Percentiles rank a stretch among this genome's conserved stretches.
Conservation (phyloP, 2,797 vertebrate species). For the Acanthurus leucopareius region DNA sequence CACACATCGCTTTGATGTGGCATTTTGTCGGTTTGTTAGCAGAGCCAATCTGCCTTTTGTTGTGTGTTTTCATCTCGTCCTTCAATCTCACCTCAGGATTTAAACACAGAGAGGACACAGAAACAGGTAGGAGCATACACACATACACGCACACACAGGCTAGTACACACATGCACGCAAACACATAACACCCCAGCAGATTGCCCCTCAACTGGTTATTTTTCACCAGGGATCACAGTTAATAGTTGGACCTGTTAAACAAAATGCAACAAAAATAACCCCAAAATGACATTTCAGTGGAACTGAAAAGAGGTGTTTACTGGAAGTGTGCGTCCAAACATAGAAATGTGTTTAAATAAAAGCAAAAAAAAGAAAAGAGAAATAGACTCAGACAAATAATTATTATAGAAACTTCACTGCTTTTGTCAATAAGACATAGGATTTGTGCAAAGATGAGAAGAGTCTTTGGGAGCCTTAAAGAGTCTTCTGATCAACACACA, state of each 20-base stretch:
- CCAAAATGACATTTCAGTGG: slow-evolving; percentile 22
- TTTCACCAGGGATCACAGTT: slow-evolving; percentile 18
- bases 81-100: slow-evolving; percentile 60
- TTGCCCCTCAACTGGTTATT: slow-evolving; percentile 30
- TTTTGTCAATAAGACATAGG: slow-evolving; percentile 6
- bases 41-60: slow-evolving; percentile 36
- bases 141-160: too few relatives aligned
- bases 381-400: slow-evolving; percentile 2
- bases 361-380: not conserved
- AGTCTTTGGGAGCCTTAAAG: not conserved
- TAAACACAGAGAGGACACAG: slow-evolving; percentile 26
- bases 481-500: slow-evolving; percentile 10
- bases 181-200: slow-evolving; percentile 18
- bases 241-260: slow-evolving; percentile 20
- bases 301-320: slow-evolving; percentile 8
- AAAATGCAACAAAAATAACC: slow-evolving; percentile 34
- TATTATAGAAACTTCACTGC: not conserved
- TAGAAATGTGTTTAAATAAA: not conserved
- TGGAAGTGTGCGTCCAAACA: not conserved
- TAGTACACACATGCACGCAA: slow-evolving; percentile 15
- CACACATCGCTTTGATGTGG: slow-evolving; percentile 50
- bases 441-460: not conserved
- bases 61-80: slow-evolving; percentile 34
- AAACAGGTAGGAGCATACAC: slow-evolving; percentile 35
- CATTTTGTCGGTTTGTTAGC: slow-evolving; percentile 65